Percentiles rank a stretch among this genome's conserved stretches.
phyloP scores from a whole-genome alignment of 2,113 vertebrate species.

The Ailurus styani region DNA sequence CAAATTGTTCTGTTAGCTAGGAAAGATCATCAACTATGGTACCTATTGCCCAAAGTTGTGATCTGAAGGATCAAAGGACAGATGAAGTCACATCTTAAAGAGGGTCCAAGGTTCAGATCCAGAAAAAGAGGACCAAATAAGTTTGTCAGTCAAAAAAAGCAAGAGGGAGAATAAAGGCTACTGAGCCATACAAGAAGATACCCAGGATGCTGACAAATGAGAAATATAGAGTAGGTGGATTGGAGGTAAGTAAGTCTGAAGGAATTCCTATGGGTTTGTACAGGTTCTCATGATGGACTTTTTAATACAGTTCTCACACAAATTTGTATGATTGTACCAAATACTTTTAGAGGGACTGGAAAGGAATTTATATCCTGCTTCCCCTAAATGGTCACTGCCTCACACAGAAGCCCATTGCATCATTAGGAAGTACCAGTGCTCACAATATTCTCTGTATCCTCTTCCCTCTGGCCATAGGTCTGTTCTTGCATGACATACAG shows the following conservation, averaged over 20 bases:
- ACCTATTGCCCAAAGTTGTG: background rate
- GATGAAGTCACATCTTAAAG: background rate
- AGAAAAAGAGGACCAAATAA: background rate
- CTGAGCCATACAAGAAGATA: background rate
- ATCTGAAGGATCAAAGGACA: background rate
- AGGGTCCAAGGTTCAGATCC: background rate
- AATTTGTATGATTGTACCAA: background rate
- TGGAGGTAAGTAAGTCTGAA: background rate
- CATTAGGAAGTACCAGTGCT: background rate
- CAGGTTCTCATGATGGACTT: background rate
- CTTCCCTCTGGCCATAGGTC: background rate
- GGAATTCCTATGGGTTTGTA: background rate
- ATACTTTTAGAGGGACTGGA: background rate
- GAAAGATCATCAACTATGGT: background rate
- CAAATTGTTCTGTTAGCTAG: background rate
- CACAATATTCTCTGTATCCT: background rate
- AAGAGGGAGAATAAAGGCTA: background rate
- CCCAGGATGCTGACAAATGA: background rate
- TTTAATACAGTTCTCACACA: background rate
- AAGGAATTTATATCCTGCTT: background rate
- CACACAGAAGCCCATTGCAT: background rate
- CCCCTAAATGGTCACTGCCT: background rate
- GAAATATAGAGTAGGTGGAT: background rate
- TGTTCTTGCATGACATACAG: background rate
- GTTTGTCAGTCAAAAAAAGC: background rate